Evolutionary conservation across 2,888 invertebrate species (phyloP), one percentile per base, ranked within the genome.

Genomic region (Selenia dentaria): DNA sequence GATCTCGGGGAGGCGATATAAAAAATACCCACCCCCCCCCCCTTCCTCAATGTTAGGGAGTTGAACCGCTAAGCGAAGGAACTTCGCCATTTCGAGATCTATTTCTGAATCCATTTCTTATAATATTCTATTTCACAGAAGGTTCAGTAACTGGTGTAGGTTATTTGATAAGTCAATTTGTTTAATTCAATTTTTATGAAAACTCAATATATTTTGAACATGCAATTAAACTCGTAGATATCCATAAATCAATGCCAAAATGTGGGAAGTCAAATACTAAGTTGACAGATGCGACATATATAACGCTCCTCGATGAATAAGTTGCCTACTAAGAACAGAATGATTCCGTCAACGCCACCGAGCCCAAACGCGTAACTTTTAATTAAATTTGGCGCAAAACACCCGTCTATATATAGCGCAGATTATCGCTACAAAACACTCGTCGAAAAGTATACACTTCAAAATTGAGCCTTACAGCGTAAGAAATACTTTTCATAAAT

Each of bases 331-430:
- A 6, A 3, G 18, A 27, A 6, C 10, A 9, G 14, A 42, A 27
- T 24, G 13, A 40, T 36, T 20, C 10, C 28, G 40, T 37, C 40
- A 36, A 14, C 29, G 16, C 8, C 1, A 6, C 51, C 49, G 36
- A 55, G 45, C 35, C 38, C 38, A 42, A 54, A 54, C 60, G 54
- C 53, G 52, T 46, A 74, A 75, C 67, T 82, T 82, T 79, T 69
- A 82, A 82, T 84, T 81, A 82, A 79, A 72, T 70, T 77, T 71
- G 74, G 74, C 71, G 75, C 69, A 53, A 55, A 64, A 54, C 55
- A 45, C 47, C 27, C 57, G 52, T 53, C 54, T 52, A 51, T 44
- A 2, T 8, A 18, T 6, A 4, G 42, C 46, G 43, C 53, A 36
- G 54, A 60, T 62, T 59, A 59, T 57, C 54, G 51, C 37, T 12